These are phyloP conservation scores for Eupleurogrammus muticus DNA, from an alignment of 2,797 vertebrate species.

Conservation along the genomic window DNA sequence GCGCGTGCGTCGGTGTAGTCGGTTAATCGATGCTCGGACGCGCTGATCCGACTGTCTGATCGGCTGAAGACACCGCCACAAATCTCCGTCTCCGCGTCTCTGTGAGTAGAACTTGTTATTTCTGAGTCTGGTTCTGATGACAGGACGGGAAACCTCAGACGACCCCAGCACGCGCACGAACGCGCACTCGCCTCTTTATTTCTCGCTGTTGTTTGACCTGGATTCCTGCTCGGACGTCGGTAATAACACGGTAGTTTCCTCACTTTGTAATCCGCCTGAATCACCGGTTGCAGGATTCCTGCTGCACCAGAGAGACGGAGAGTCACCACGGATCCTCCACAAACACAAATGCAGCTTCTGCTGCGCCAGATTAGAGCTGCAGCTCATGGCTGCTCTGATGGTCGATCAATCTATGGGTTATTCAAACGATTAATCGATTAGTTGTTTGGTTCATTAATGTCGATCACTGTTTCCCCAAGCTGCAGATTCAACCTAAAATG, in stretches of 20 bases:
- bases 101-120: slow-evolving; percentile 77
- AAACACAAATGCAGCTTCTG: slow-evolving; percentile 18
- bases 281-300: slow-evolving; percentile 7
- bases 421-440: no score
- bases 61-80: slow-evolving; percentile 45
- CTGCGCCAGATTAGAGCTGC: neutral
- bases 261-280: slow-evolving; percentile 2
- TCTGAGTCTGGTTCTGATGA: slow-evolving; percentile 25
- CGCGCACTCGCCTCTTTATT: neutral
- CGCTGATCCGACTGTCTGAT: slow-evolving; percentile 30
- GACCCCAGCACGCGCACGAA: no score
- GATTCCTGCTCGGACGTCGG: neutral
- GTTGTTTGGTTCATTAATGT: no score
- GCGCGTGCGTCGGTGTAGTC: neutral
- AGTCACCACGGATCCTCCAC: slow-evolving; percentile 8
- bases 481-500: no score
- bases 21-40: slow-evolving; percentile 58
- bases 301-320: neutral
- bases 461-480: no score
- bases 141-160: slow-evolving; percentile 39
- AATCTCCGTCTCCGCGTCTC: slow-evolving; percentile 58
- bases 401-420: no score
- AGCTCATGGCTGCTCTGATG: no score
- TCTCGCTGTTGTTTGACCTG: neutral
- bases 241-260: neutral